These are phyloP conservation scores for Druon quercuslanigerum DNA, from an alignment of 1,140 invertebrate species.

Conservation along the genomic window DNA sequence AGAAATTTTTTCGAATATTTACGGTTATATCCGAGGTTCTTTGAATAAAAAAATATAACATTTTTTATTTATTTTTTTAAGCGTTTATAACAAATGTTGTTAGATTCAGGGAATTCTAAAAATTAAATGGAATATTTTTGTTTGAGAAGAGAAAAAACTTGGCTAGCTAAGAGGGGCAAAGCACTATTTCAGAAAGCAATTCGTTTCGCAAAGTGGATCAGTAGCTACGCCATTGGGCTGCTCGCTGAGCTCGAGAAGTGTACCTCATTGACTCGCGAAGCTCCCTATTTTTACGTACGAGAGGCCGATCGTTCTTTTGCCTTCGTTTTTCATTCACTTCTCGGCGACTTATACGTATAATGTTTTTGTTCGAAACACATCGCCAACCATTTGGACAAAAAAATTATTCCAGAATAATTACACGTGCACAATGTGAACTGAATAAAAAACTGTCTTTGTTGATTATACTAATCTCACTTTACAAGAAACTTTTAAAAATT, in stretches of 20 bases:
- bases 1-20: no score
- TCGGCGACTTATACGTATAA: slow-evolving; percentile 8
- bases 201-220: slow-evolving; percentile 19
- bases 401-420: slow-evolving; percentile 27
- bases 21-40: no score
- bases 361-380: slow-evolving; percentile 27
- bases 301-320: slow-evolving; percentile 19
- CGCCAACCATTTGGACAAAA: neutral
- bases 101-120: neutral
- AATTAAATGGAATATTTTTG: neutral
- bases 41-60: neutral
- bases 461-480: neutral
- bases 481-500: no score
- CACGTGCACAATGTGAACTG: slow-evolving; percentile 3
- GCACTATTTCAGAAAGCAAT: neutral
- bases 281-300: slow-evolving; percentile 10
- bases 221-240: slow-evolving; percentile 14
- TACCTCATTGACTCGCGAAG: slow-evolving; percentile 28
- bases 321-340: slow-evolving; percentile 1
- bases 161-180: neutral
- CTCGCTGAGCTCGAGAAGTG: slow-evolving; percentile 15
- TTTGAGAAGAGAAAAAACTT: neutral
- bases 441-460: neutral
- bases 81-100: neutral
- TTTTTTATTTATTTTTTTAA: neutral